Evolutionary conservation across 2,113 vertebrate genomes (phyloP), one percentile per base, ranked within the genome.

Genomic region (Chroicocephalus ridibundus): DNA sequence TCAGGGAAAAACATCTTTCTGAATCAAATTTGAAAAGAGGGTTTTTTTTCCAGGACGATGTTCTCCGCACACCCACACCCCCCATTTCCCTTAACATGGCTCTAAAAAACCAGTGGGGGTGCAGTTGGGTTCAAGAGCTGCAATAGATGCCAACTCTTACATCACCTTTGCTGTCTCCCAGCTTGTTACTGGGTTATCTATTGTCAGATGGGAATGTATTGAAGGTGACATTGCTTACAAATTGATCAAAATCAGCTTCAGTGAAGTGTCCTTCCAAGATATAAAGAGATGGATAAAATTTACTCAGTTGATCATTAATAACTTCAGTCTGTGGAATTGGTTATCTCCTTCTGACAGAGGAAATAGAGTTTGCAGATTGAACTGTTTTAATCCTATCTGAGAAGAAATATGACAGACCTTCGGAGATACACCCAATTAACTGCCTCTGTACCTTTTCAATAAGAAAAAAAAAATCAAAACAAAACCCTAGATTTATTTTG

Each of bases 251-350:
- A 96, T 95, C 96, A 81, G 94, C 79, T 93, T 79, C 86, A 76
- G 84, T 75, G 71, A 96, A 92, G 58, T 92, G 74, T 83, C 90
- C 86, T 97, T 95, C 88, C 66, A 90, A 95, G 86, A 68, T 91
- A 89, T 62, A 94, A 92, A 94, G 87, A 96, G 79, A 97, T 92
- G 89, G 94, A 96, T 96, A 97, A 95, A 96, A 96, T 96, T 95
- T 90, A 96, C 77, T 93, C 95, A 78, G 76, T 77, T 94, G 78
- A 94, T 96, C 93, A 91, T 97, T 96, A 97, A 96, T 97, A 97
- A 97, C 94, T 84, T 92, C 90, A 93, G 75, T 42, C 75, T 93
- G 57, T 79, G 70, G 83, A 96, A 95, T 19, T 88, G 82, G 92
- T 95, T 97, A 95, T 96, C 97, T 96, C 36, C 66, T 64, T 83